A percentile compares a stretch with the other conserved stretches of the same genome.
Conservation (phyloP, 2,113 vertebrate genomes). For the Eptesicus fuscus region DNA sequence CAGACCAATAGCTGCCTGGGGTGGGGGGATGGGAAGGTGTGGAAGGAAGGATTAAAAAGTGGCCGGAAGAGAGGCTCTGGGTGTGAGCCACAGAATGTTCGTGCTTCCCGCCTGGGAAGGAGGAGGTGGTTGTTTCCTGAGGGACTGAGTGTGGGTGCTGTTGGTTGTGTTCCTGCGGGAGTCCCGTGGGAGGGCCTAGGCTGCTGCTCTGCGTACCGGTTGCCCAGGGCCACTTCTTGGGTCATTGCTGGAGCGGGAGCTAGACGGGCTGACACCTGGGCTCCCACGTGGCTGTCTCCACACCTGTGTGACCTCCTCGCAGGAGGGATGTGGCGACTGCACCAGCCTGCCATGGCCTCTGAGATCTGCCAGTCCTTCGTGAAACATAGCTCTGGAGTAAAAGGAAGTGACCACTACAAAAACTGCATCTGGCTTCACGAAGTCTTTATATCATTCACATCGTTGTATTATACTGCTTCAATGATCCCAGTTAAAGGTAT, state of each 20-base stretch:
- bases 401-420: slow-evolving; percentile 84
- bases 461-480: slow-evolving; percentile 80
- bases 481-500: slow-evolving; percentile 80
- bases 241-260: background rate
- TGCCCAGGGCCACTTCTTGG: background rate
- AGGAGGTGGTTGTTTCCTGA: background rate
- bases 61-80: accelerated
- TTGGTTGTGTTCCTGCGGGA: background rate
- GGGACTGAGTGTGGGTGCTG: background rate
- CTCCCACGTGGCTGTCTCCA: background rate
- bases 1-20: background rate
- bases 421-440: slow-evolving; percentile 84
- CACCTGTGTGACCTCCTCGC: background rate
- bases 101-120: background rate
- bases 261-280: background rate
- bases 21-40: accelerated
- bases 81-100: background rate
- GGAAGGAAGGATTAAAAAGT: background rate
- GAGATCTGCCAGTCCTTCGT: slow-evolving; percentile 85
- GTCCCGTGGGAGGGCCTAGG: background rate
- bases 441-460: slow-evolving; percentile 83
- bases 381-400: slow-evolving; percentile 81
- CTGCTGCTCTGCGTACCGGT: background rate
- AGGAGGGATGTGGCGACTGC: slow-evolving; percentile 45
- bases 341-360: slow-evolving; percentile 60